phyloP scores from a whole-genome alignment of 2,797 vertebrate species.

The Calcarius lapponicus region DNA sequence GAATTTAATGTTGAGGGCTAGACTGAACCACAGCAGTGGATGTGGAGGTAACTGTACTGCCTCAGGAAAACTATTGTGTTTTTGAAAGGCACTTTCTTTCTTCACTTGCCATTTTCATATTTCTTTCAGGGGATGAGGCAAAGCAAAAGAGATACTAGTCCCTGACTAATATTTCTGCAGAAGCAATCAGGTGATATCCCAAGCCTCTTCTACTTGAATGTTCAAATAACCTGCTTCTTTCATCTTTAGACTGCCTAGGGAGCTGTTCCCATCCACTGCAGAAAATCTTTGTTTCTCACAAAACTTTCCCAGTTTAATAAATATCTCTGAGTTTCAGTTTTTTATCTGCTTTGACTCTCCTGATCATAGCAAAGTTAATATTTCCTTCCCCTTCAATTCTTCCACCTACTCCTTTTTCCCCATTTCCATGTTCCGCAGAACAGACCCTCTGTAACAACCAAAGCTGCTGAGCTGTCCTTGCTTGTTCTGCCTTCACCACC shows the following conservation, averaged over 20 bases:
- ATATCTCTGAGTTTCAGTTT: not conserved
- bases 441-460: not conserved
- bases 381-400: not conserved
- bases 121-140: not conserved
- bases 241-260: not conserved
- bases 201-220: not conserved
- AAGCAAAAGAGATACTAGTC: not conserved
- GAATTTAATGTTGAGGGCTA: not conserved
- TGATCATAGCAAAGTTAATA: not conserved
- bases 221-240: not conserved
- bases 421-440: accelerated
- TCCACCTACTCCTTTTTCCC: not conserved
- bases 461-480: not conserved
- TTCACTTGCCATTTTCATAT: not conserved
- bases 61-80: not conserved
- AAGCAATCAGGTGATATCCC: not conserved
- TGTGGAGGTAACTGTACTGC: not conserved
- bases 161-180: not conserved
- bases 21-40: not conserved
- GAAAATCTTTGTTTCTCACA: not conserved
- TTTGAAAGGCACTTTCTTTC: not conserved
- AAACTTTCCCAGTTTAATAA: not conserved
- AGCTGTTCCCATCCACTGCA: not conserved
- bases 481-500: not conserved
- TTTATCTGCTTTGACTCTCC: not conserved